These are phyloP conservation scores for Ivindomyrus marchei DNA, from an alignment of 2,113 vertebrate genomes.

Conservation along the genomic window DNA sequence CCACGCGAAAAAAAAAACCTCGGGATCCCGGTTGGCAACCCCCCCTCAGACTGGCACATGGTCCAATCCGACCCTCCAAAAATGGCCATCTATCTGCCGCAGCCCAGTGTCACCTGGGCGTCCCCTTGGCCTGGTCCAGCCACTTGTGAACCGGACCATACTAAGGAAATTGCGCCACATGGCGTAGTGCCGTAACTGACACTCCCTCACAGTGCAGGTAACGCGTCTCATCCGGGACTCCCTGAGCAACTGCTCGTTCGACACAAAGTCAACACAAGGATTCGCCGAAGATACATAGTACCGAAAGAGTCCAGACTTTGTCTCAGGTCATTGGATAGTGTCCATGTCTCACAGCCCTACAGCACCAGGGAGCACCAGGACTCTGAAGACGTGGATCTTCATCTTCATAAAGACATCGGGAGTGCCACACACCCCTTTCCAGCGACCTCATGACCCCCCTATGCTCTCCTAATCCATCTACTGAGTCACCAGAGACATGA, in stretches of 20 bases:
- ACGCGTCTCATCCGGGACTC: too few relatives aligned
- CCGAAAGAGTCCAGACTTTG: too few relatives aligned
- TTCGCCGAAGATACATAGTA: background rate
- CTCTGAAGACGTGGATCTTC: background rate
- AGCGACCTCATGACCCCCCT: background rate
- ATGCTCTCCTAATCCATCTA: background rate
- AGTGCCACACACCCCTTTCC: background rate
- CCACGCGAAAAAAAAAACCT: background rate
- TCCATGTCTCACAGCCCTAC: background rate
- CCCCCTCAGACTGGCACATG: background rate
- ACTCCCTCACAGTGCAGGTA: too few relatives aligned
- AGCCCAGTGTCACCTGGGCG: background rate
- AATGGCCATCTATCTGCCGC: background rate
- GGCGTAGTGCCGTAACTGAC: too few relatives aligned
- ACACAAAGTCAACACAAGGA: background rate
- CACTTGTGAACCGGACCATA: background rate
- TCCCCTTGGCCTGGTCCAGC: background rate
- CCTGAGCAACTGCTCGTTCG: too few relatives aligned
- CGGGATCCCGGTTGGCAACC: background rate
- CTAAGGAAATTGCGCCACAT: too few relatives aligned
- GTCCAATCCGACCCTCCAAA: background rate
- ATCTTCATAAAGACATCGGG: background rate
- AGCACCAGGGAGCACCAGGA: background rate
- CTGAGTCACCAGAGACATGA: background rate
- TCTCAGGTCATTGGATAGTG: background rate